These are phyloP conservation scores for Triplophysa rosa DNA, from an alignment of 2,113 vertebrate genomes.

Conservation along the genomic window DNA sequence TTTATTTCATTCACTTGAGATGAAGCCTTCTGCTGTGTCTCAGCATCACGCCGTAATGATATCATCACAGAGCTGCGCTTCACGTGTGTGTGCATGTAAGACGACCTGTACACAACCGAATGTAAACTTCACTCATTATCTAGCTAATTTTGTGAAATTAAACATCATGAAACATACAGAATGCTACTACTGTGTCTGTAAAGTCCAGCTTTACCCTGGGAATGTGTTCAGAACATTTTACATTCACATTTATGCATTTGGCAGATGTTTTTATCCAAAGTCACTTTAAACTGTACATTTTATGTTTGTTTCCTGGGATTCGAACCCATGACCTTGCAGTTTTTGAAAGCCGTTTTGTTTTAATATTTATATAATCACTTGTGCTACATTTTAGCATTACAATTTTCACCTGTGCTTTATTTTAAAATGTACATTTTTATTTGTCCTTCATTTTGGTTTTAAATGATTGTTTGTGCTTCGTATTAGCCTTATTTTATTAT, in stretches of 20 bases:
- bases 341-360: neutral
- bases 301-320: too few species aligned
- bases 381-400: neutral
- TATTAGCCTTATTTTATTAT: too few species aligned
- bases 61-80: conserved; percentile 59
- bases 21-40: conserved; percentile 72
- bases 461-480: too few species aligned
- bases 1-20: conserved; percentile 73
- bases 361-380: neutral
- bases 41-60: conserved; percentile 71
- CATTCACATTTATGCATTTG: too few species aligned
- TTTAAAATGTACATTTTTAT: neutral
- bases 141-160: neutral
- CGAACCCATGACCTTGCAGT: too few species aligned
- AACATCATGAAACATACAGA: neutral
- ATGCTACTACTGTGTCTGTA: neutral
- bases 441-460: neutral
- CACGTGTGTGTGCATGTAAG: conserved; percentile 41
- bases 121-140: conserved; percentile 8
- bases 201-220: neutral
- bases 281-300: too few species aligned
- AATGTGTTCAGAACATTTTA: neutral
- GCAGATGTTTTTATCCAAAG: too few species aligned
- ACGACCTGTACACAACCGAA: conserved; percentile 6
- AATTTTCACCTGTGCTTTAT: too few species aligned